These are phyloP conservation scores for Plumapathes pennacea DNA, from an alignment of 92 coral and sea anemone species.

Conservation along the genomic window DNA sequence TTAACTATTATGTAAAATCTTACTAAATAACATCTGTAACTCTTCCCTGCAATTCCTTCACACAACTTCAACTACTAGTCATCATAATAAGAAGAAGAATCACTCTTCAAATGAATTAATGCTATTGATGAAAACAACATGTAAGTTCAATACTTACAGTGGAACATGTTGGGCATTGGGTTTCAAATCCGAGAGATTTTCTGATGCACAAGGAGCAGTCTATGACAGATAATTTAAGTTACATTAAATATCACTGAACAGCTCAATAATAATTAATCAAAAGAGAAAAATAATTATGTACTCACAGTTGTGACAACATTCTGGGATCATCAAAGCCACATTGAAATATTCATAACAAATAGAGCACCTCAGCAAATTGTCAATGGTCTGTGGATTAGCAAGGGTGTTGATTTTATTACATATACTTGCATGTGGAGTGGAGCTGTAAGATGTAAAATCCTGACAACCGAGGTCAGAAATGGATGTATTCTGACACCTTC, in stretches of 20 bases:
- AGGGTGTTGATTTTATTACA: too few relatives aligned
- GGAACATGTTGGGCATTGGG: conserved; percentile 85
- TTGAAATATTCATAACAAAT: conserved; percentile 88
- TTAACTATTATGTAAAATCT: too few relatives aligned
- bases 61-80: too few relatives aligned
- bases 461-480: too few relatives aligned
- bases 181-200: conserved; percentile 56
- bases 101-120: too few relatives aligned
- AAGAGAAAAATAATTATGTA: not conserved
- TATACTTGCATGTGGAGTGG: too few relatives aligned
- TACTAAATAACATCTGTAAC: too few relatives aligned
- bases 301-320: conserved; percentile 93
- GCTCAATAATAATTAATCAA: not conserved
- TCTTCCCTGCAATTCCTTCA: too few relatives aligned
- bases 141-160: conserved; percentile 49
- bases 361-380: conserved; percentile 84
- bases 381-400: conserved; percentile 68
- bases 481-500: too few relatives aligned
- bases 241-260: not conserved
- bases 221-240: conserved; percentile 2
- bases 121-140: not conserved
- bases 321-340: conserved; percentile 76
- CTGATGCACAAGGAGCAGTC: conserved; percentile 92
- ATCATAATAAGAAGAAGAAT: too few relatives aligned
- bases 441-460: too few relatives aligned